A percentile compares a stretch with the other conserved stretches of the same genome.
phyloP scores from a whole-genome alignment of 2,888 invertebrate species.

The Acanthococcus lagerstroemiae region DNA sequence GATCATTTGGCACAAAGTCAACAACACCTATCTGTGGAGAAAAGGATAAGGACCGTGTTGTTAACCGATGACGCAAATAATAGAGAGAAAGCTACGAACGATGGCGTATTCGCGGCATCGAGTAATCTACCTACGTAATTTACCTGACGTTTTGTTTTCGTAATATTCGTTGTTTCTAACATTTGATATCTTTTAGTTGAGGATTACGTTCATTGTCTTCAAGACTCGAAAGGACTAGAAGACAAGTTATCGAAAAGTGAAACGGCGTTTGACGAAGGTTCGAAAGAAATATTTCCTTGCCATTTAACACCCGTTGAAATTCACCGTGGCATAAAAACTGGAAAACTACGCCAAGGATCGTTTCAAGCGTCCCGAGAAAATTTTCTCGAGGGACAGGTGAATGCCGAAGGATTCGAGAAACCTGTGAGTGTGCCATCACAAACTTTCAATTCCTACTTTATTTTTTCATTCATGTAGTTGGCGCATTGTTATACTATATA shows the following conservation, averaged over 20 bases:
- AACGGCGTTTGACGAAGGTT: constrained; percentile 42
- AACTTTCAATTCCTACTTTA: too few species aligned
- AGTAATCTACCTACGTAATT: too few species aligned
- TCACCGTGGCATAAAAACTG: constrained; percentile 67
- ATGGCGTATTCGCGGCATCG: constrained; percentile 59
- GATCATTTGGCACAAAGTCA: constrained; percentile 51
- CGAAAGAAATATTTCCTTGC: constrained; percentile 65
- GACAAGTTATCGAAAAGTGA: constrained; percentile 61
- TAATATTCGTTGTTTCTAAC: too few species aligned
- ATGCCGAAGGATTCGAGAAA: constrained; percentile 67
- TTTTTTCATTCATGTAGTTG: background rate
- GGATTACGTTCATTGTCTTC: constrained; percentile 67
- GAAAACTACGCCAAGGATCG: constrained; percentile 65
- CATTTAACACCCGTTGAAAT: constrained; percentile 70
- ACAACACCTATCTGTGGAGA: constrained; percentile 35
- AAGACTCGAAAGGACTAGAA: constrained; percentile 54
- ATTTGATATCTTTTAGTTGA: constrained; percentile 46
- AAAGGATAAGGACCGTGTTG: constrained; percentile 56
- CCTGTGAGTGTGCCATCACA: constrained; percentile 55
- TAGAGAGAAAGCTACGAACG: constrained; percentile 56
- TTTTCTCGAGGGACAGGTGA: constrained; percentile 82
- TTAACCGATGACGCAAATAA: constrained; percentile 78
- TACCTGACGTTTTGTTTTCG: too few species aligned
- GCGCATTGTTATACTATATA: too few species aligned
- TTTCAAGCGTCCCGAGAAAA: constrained; percentile 84